Evolutionary conservation across 92 coral and sea anemone species (phyloP).

Genomic region (Nematostella vectensis): DNA sequence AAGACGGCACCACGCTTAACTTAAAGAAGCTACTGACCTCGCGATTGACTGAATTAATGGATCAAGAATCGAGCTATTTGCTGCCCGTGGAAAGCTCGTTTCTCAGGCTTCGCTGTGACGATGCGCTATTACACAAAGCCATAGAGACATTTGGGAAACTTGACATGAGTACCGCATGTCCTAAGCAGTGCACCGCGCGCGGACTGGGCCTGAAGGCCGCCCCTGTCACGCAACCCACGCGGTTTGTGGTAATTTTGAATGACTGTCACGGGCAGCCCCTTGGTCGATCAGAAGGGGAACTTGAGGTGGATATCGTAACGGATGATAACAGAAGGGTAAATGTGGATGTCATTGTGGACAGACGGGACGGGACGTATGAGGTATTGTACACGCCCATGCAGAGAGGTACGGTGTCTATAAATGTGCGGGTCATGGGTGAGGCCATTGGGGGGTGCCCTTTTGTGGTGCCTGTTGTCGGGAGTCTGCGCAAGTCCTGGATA

Average conservation of each 20-base stretch:
- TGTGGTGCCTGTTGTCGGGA: conserved; percentile 24
- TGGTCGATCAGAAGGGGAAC: conserved; percentile 10
- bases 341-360: conserved; percentile 23
- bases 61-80: conserved; percentile 21
- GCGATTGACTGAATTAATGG: conserved; percentile 23
- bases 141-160: conserved; percentile 39
- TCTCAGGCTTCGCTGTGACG: conserved; percentile 34
- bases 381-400: conserved; percentile 32
- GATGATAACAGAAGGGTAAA: conserved; percentile 26
- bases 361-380: conserved; percentile 39
- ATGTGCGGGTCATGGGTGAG: conserved; percentile 29
- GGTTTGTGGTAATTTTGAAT: conserved; percentile 32
- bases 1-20: conserved; percentile 31
- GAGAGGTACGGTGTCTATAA: conserved; percentile 18
- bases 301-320: conserved; percentile 17
- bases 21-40: conserved; percentile 35
- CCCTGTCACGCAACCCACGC: conserved; percentile 23
- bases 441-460: conserved; percentile 42
- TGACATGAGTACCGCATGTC: conserved; percentile 23
- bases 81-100: conserved; percentile 36
- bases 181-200: conserved; percentile 42
- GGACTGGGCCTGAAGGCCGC: conserved; percentile 46
- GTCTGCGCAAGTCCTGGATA: conserved; percentile 46
- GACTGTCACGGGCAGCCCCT: conserved; percentile 34
- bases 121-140: conserved; percentile 39